Conservation (phyloP, 2,888 invertebrate genomes). For the Habroteleia sp. region DNA sequence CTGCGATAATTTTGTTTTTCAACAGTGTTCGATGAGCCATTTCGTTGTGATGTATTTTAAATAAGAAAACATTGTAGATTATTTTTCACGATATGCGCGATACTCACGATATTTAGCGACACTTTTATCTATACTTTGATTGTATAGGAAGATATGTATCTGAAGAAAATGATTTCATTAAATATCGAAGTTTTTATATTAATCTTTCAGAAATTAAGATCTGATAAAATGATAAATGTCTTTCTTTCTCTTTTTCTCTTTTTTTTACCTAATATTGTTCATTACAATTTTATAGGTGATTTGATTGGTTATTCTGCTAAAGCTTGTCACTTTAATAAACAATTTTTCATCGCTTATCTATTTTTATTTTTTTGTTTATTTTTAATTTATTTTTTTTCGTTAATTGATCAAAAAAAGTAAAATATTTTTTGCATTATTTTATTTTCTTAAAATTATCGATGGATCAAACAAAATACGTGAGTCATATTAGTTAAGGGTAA, state of each 20-base stretch:
- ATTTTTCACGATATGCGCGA: constrained; percentile 44
- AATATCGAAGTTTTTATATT: constrained; percentile 42
- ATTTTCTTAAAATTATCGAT: background rate
- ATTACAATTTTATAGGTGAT: background rate
- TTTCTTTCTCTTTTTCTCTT: background rate
- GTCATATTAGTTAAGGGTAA: constrained; percentile 6
- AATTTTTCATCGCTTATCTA: background rate
- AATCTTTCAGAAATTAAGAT: constrained; percentile 18
- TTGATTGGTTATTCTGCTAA: constrained; percentile 1
- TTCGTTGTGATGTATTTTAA: constrained; percentile 43
- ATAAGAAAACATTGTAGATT: constrained; percentile 44
- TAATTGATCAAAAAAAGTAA: no score
- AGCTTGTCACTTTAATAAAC: background rate
- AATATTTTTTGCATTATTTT: background rate
- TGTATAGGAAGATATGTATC: constrained; percentile 47
- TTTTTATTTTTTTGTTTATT: background rate
- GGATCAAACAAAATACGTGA: constrained; percentile 4
- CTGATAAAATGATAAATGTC: background rate
- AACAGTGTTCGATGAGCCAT: constrained; percentile 46
- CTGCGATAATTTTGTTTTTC: constrained; percentile 33
- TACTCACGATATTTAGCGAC: constrained; percentile 36
- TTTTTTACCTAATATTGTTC: background rate
- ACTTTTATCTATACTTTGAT: constrained; percentile 43
- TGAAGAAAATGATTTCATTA: constrained; percentile 37
- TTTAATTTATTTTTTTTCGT: no score